Percentiles rank a stretch among this genome's conserved stretches.
phyloP scores from a whole-genome alignment of 2,888 invertebrate species.

The Leucophenga maculata region DNA sequence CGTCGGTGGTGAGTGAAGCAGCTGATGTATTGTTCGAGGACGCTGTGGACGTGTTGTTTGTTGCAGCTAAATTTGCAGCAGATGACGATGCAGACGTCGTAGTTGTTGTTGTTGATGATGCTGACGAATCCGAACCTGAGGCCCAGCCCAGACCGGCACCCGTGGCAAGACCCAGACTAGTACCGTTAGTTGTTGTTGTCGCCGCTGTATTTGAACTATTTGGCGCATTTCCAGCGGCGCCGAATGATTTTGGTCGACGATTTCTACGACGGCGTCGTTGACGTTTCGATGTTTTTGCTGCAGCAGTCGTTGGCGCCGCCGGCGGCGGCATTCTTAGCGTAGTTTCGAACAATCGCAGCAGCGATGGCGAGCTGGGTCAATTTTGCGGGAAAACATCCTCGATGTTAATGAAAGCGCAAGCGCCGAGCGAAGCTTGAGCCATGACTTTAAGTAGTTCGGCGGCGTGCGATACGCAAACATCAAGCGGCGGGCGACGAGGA shows the following conservation, averaged over 20 bases:
- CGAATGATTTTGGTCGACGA: slow-evolving; percentile 51
- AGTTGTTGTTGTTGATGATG: slow-evolving; percentile 30
- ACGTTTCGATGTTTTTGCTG: slow-evolving; percentile 34
- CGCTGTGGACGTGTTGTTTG: no score
- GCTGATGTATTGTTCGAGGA: background rate
- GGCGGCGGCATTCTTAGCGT: slow-evolving; percentile 59
- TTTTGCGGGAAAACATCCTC: slow-evolving; percentile 80
- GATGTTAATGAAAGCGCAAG: slow-evolving; percentile 95
- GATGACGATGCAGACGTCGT: slow-evolving; percentile 38
- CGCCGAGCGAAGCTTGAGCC: slow-evolving; percentile 90
- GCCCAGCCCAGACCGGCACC: slow-evolving; percentile 26
- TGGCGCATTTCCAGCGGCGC: slow-evolving; percentile 39
- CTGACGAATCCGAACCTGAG: slow-evolving; percentile 51
- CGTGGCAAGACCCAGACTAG: background rate
- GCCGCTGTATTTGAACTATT: slow-evolving; percentile 53
- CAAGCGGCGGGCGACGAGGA: slow-evolving; percentile 92
- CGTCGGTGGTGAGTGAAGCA: background rate
- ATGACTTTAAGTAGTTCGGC: slow-evolving; percentile 90
- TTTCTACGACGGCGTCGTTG: slow-evolving; percentile 55
- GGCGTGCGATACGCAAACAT: slow-evolving; percentile 93
- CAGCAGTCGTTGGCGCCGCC: slow-evolving; percentile 51
- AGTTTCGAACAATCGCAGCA: slow-evolving; percentile 65
- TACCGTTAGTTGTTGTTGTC: slow-evolving; percentile 42
- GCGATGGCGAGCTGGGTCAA: slow-evolving; percentile 70
- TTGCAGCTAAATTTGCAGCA: slow-evolving; percentile 28